These are phyloP conservation scores for Phaethon lepturus DNA, from an alignment of 2,113 vertebrate genomes.

Conservation along the genomic window DNA sequence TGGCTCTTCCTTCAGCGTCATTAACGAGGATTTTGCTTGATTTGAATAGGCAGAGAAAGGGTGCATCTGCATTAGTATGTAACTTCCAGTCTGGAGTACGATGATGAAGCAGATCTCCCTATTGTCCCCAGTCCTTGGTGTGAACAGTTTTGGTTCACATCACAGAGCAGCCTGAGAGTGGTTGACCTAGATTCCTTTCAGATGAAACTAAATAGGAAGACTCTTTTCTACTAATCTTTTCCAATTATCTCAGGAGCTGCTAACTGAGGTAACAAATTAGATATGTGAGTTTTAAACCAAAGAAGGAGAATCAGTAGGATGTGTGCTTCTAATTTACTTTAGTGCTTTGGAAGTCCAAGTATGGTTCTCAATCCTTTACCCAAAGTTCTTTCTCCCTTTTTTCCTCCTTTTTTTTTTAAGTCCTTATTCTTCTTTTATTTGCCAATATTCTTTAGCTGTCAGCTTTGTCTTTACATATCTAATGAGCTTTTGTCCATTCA, in stretches of 20 bases:
- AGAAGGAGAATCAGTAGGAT: background rate
- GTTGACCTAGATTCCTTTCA: conserved; percentile 47
- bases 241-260: conserved; percentile 20
- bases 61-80: background rate
- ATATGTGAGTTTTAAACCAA: background rate
- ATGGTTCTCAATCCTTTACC: background rate
- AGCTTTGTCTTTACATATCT: conserved; percentile 32
- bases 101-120: background rate
- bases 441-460: background rate
- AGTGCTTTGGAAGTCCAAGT: background rate
- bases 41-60: background rate
- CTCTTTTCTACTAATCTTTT: conserved; percentile 1
- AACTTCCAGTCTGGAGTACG: background rate
- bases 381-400: background rate
- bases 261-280: background rate
- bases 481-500: conserved; percentile 43
- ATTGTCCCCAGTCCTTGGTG: background rate
- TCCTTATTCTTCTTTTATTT: background rate
- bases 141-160: background rate
- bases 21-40: background rate
- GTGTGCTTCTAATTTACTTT: background rate
- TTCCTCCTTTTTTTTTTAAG: background rate
- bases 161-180: background rate
- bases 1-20: background rate
- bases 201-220: conserved; percentile 14